A percentile compares a stretch with the other conserved stretches of the same genome.
phyloP scores from a whole-genome alignment of 2,888 invertebrate genomes.

The Polydesmus complanatus region DNA sequence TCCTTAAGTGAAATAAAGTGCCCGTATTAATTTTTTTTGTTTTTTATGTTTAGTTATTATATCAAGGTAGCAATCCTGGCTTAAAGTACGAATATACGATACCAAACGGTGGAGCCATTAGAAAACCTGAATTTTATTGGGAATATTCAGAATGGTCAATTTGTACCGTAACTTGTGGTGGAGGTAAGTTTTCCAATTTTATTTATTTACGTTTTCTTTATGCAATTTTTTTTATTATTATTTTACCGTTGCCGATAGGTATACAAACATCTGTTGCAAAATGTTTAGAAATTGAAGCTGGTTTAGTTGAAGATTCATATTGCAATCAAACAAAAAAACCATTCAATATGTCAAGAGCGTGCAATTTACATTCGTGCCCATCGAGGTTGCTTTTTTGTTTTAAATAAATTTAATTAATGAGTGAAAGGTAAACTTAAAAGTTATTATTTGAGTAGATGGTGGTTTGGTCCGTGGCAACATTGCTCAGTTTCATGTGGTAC shows the following conservation, averaged over 20 bases:
- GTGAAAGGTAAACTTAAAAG: not conserved
- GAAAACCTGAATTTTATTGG: conserved; percentile 53
- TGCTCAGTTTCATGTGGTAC: conserved; percentile 55
- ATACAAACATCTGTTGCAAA: conserved; percentile 34
- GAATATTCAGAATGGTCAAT: conserved; percentile 64
- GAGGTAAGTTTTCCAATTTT: conserved; percentile 38
- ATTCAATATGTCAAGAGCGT: conserved; percentile 45
- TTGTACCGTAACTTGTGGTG: conserved; percentile 63
- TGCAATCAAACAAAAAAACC: conserved; percentile 30
- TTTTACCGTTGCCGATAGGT: conserved; percentile 1
- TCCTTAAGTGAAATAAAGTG: not conserved
- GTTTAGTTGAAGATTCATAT: conserved; percentile 41
- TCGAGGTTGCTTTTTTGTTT: conserved; percentile 34
- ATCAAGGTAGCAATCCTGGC: conserved; percentile 58
- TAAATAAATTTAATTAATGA: not conserved
- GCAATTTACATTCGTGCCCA: conserved; percentile 51
- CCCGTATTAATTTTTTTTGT: not conserved
- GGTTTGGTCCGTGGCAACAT: conserved; percentile 72
- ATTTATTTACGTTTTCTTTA: no score
- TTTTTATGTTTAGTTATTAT: conserved; percentile 44
- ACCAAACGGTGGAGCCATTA: conserved; percentile 43
- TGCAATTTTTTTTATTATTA: no score
- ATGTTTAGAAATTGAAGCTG: conserved; percentile 43
- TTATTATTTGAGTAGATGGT: conserved; percentile 56
- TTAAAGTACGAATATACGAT: conserved; percentile 73